Conservation (phyloP, 2,797 vertebrate genomes). For the Chelon labrosus region DNA sequence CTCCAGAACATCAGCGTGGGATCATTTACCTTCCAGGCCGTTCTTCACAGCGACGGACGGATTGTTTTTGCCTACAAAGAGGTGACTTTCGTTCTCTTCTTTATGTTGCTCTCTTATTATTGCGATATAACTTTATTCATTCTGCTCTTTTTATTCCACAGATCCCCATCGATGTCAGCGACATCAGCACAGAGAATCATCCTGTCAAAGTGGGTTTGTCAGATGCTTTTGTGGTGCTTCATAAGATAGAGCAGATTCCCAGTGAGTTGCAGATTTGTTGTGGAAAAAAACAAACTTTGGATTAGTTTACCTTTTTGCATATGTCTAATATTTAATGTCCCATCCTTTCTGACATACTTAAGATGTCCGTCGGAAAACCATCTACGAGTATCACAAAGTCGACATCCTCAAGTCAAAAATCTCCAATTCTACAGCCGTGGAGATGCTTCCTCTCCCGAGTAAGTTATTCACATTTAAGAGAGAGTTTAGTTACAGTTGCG, state of each 20-base stretch:
- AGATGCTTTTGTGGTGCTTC: conserved; percentile 95
- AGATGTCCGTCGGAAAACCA: conserved; percentile 96
- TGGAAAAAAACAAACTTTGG: neutral
- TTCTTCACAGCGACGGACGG: conserved; percentile 91
- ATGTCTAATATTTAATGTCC: neutral
- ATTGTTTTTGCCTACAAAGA: conserved; percentile 96
- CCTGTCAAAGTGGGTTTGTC: conserved; percentile 97
- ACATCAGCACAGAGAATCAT: conserved; percentile 92
- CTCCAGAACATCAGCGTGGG: conserved; percentile 90
- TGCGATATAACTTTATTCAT: accelerated
- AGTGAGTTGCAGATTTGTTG: conserved; percentile 82
- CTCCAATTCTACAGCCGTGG: conserved; percentile 88
- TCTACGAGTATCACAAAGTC: conserved; percentile 97
- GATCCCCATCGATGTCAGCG: conserved; percentile 90
- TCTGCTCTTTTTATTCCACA: conserved; percentile 62
- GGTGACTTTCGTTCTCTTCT: conserved; percentile 77
- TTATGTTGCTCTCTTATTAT: neutral
- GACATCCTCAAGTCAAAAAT: conserved; percentile 94
- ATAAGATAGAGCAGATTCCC: conserved; percentile 95
- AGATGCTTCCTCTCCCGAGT: conserved; percentile 96
- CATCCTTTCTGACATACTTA: conserved; percentile 35
- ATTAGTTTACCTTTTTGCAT: no score
- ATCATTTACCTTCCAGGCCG: conserved; percentile 94
- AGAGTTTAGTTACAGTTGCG: accelerated
- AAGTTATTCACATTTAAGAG: conserved; percentile 65